phyloP scores from a whole-genome alignment of 2,888 invertebrate genomes.

The Scotopteryx bipunctaria region DNA sequence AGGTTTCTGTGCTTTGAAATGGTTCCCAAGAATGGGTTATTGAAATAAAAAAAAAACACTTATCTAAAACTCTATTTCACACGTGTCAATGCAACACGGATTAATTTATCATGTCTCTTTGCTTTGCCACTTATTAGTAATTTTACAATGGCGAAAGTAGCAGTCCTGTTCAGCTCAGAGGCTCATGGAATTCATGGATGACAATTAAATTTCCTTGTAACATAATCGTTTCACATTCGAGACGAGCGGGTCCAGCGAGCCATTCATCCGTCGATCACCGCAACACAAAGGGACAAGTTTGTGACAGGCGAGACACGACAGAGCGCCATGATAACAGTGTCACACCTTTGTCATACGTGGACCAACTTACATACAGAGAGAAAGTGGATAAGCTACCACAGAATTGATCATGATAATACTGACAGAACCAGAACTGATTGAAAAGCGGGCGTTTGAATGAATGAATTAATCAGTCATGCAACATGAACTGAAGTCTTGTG shows the following conservation, averaged over 20 bases:
- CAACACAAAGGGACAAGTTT: slow-evolving; percentile 45
- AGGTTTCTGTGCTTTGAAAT: neutral
- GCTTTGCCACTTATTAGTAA: too few species aligned
- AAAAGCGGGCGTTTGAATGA: too few species aligned
- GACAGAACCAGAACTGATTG: neutral
- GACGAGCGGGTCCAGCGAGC: slow-evolving; percentile 37
- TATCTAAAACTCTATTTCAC: too few species aligned
- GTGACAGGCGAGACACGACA: slow-evolving; percentile 32
- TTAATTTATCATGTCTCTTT: too few species aligned
- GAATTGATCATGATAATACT: neutral
- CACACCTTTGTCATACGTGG: slow-evolving; percentile 21
- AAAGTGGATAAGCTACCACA: neutral
- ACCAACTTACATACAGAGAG: neutral
- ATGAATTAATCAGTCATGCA: too few species aligned
- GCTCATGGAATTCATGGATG: slow-evolving; percentile 12
- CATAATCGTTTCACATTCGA: slow-evolving; percentile 31
- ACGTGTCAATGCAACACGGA: too few species aligned
- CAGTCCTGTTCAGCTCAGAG: neutral
- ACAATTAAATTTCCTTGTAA: slow-evolving; percentile 24
- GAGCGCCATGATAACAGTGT: slow-evolving; percentile 22
- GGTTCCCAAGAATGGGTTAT: neutral
- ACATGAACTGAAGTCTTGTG: too few species aligned
- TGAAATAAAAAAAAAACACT: too few species aligned
- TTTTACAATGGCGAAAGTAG: slow-evolving; percentile 1
- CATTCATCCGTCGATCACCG: slow-evolving; percentile 66